Evolutionary conservation across 1,140 invertebrate species (phyloP), one percentile per base, ranked within the genome.

Genomic region (Scaptomyza graminum): DNA sequence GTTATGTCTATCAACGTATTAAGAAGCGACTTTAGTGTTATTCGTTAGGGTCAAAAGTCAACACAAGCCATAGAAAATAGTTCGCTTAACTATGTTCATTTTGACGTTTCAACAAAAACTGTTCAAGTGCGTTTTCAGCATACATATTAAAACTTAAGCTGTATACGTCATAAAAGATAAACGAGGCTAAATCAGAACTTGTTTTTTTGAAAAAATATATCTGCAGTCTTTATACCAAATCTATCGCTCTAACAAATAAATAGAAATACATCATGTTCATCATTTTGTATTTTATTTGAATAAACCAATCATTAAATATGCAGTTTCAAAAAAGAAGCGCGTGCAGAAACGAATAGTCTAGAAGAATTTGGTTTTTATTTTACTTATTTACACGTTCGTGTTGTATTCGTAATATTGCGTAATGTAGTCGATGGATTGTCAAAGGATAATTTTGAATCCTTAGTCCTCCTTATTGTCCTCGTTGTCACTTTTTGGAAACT

Each of bases 41-140:
- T 63, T 44, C 2, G 60, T 12, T n/a, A 37, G 15, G 9, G 18
- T 50, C 7, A 39, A 18, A 16, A 37, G 13, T 28, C 52, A 9
- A 5, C 18, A 41, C 11, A 61, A 76, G 12, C 31, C 62, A 9
- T 25, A 13, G 16, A 85, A 6, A 7, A 85, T 6, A 34, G 16
- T 43, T 15, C 65, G 6, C 15, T 73, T 12, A 47, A 34, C 9
- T 1, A 25, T 46, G 16, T 81, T 73, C 80, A 85, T 85, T 63
- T 43, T 31, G 13, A 62, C 59, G 69, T 28, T 73, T 46, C 1
- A 54, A 61, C 12, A 7, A 56, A 74, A 31, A 85, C 80, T 84
- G 63, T 18, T 52, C 3, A 2, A 18, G 0, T 37, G 31, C 18
- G 7, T 15, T 28, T 22, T 50, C 34, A 51, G 34, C 49, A 37